These are phyloP conservation scores for Periparus ater DNA, from an alignment of 2,797 vertebrate genomes.

Conservation along the genomic window DNA sequence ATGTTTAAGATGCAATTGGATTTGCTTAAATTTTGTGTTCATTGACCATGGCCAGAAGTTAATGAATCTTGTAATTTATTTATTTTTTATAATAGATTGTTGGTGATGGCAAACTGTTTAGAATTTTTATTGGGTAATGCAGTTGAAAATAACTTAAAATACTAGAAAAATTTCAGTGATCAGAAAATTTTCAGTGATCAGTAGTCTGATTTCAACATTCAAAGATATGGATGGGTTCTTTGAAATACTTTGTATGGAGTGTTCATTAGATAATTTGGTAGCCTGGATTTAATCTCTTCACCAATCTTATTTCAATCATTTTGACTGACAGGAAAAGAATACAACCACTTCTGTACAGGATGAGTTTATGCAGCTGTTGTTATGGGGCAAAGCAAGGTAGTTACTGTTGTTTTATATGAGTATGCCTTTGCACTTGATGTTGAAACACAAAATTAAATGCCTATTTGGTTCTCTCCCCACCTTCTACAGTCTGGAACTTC, in stretches of 20 bases:
- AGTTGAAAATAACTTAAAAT: background rate
- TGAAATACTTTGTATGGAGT: background rate
- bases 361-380: slow-evolving; percentile 94
- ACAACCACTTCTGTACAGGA: slow-evolving; percentile 97
- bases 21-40: background rate
- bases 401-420: slow-evolving; percentile 30
- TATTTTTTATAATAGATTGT: background rate
- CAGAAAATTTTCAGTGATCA: background rate
- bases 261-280: background rate
- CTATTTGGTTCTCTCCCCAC: slow-evolving; percentile 16
- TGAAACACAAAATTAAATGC: background rate
- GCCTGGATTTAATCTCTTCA: slow-evolving; percentile 28
- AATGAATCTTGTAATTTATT: background rate
- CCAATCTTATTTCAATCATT: slow-evolving; percentile 7
- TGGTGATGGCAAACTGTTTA: background rate
- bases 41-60: background rate
- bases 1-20: background rate
- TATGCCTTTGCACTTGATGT: background rate
- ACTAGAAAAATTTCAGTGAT: background rate
- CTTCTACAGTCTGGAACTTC: slow-evolving; percentile 87
- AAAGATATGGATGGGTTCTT: background rate
- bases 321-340: slow-evolving; percentile 88
- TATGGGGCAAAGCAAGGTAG: slow-evolving; percentile 98
- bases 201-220: background rate
- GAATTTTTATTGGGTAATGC: background rate